A percentile compares a stretch with the other conserved stretches of the same genome.
Evolutionary conservation across 1,140 invertebrate genomes (phyloP).

Genomic region (Drosophila miranda): DNA sequence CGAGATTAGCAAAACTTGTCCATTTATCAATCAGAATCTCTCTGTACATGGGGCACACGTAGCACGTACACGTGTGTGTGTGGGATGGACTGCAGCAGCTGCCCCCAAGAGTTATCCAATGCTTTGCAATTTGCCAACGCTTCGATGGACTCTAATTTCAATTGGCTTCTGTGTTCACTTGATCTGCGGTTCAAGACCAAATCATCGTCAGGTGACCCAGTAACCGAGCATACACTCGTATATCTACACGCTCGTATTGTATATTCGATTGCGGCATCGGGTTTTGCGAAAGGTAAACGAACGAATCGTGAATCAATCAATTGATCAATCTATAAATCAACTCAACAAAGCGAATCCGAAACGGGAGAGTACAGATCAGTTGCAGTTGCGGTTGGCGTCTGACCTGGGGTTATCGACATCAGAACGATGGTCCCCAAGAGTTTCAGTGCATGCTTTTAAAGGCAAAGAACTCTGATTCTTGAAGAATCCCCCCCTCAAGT

Average conservation of each 20-base stretch:
- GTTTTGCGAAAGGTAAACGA: constrained; percentile 61
- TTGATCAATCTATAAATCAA: constrained; percentile 28
- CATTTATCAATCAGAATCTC: constrained; percentile 49
- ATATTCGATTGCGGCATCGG: constrained; percentile 36
- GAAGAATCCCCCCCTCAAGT: no score
- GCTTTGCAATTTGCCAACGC: constrained; percentile 53
- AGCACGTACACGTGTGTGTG: neutral
- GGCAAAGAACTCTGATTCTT: no score
- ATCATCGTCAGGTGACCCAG: constrained; percentile 43
- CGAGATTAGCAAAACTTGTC: constrained; percentile 65
- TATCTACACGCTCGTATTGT: neutral
- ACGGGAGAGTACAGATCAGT: constrained; percentile 4
- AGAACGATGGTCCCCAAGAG: neutral
- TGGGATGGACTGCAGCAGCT: constrained; percentile 22
- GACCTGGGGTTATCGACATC: constrained; percentile 27
- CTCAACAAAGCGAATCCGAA: constrained; percentile 3
- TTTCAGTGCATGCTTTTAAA: no score
- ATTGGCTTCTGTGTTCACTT: constrained; percentile 53
- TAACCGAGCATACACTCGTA: constrained; percentile 7
- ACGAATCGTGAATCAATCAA: constrained; percentile 54
- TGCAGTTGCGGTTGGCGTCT: constrained; percentile 9
- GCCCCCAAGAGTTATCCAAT: constrained; percentile 22
- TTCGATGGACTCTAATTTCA: constrained; percentile 46
- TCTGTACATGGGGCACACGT: constrained; percentile 1
- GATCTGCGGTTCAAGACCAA: constrained; percentile 67